Evolutionary conservation across 2,113 vertebrate genomes (phyloP).

Genomic region (Choloepus hoffmanni): DNA sequence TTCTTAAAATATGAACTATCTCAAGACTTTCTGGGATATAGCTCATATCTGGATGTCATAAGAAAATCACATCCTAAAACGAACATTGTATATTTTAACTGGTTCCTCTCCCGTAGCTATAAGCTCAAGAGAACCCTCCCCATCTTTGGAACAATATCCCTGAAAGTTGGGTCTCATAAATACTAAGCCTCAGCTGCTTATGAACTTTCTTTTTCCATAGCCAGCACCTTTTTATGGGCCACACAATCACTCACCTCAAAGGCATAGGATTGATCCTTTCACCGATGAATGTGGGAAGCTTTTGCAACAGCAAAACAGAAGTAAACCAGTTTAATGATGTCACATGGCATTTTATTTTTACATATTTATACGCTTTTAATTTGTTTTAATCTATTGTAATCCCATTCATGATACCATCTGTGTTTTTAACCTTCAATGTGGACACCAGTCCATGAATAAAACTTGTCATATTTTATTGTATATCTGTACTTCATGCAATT

Average conservation of each 20-base stretch:
- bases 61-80: background rate
- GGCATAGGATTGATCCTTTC: background rate
- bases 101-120: background rate
- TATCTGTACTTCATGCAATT: background rate
- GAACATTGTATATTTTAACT: background rate
- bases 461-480: background rate
- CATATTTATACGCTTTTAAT: constrained; percentile 41
- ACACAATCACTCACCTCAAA: background rate
- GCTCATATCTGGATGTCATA: background rate
- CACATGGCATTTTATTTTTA: background rate
- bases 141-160: background rate
- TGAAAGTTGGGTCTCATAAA: background rate
- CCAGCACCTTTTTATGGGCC: background rate
- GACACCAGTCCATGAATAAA: constrained; percentile 53
- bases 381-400: constrained; percentile 47
- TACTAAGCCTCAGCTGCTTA: background rate
- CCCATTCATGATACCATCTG: background rate
- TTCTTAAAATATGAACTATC: background rate
- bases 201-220: constrained; percentile 12
- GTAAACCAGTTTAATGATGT: background rate
- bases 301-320: background rate
- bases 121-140: background rate
- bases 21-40: background rate
- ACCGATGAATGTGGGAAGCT: background rate
- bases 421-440: constrained; percentile 38